phyloP scores from a whole-genome alignment of 2,797 vertebrate species.

The Crypturellus tataupa region DNA sequence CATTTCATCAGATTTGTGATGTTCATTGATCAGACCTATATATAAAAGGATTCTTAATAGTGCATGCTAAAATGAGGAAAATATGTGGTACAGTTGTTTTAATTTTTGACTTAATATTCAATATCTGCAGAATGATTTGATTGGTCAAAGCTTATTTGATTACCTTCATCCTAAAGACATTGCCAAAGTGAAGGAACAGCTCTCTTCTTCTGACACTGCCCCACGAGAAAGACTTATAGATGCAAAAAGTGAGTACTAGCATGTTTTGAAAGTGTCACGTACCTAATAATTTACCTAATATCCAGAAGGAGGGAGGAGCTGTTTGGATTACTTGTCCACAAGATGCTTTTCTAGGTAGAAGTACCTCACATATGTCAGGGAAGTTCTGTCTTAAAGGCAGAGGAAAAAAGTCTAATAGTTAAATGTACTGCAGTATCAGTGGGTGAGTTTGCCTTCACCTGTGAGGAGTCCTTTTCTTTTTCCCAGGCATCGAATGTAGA shows the following conservation, averaged over 20 bases:
- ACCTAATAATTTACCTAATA: background rate
- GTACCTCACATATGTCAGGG: background rate
- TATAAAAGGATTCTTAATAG: background rate
- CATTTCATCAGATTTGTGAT: background rate
- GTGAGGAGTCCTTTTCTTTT: background rate
- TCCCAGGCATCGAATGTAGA: background rate
- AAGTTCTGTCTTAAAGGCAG: background rate
- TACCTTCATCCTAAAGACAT: conserved; percentile 99
- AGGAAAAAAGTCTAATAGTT: background rate
- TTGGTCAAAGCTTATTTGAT: conserved; percentile 98
- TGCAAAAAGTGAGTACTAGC: conserved; percentile 91
- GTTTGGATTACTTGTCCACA: background rate
- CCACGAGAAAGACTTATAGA: conserved; percentile 97
- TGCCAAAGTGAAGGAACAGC: conserved; percentile 99
- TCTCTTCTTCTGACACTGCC: conserved; percentile 96
- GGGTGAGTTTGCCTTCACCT: background rate
- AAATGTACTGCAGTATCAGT: background rate
- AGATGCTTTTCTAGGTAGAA: background rate
- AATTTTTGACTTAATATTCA: conserved; percentile 48
- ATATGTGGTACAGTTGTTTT: background rate
- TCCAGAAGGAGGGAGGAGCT: background rate
- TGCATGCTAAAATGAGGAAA: background rate
- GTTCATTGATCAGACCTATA: background rate
- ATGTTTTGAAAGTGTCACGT: background rate
- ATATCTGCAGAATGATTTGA: conserved; percentile 92